Conservation (phyloP, 2,113 vertebrate genomes). For the Prionailurus bengalensis region DNA sequence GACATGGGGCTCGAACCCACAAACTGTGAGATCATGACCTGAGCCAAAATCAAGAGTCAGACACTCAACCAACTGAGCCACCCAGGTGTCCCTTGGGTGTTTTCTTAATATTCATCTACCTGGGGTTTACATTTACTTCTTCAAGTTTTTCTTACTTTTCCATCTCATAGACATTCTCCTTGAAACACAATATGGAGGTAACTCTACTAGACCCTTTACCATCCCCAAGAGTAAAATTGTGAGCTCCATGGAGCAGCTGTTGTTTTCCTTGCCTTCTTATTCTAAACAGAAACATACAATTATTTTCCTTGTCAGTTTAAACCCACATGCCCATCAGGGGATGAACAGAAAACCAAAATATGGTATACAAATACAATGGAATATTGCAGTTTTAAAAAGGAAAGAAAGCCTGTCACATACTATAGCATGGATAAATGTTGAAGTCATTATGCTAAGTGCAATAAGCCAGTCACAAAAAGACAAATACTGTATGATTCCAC, state of each 20-base stretch:
- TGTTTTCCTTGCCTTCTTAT: not conserved
- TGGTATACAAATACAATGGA: not conserved
- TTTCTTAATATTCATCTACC: not conserved
- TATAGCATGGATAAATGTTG: not conserved
- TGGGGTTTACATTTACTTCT: not conserved
- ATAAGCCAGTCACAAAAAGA: not conserved
- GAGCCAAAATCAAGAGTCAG: no score
- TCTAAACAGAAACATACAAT: not conserved
- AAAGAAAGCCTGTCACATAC: not conserved
- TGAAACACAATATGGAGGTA: not conserved
- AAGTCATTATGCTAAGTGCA: not conserved
- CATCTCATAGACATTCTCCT: not conserved
- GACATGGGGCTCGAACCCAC: no score
- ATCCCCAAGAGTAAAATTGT: not conserved
- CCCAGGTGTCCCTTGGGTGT: not conserved
- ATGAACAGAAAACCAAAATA: not conserved
- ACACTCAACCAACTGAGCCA: no score
- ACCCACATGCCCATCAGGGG: not conserved
- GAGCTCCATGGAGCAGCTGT: not conserved
- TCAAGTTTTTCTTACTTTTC: slow-evolving; percentile 1
- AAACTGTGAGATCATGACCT: no score
- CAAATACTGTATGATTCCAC: not conserved
- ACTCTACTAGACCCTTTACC: not conserved
- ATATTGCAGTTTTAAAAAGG: not conserved
- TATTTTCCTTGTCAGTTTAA: not conserved